Base-by-base conservation (phyloP, 2,888 invertebrate genomes). In the Acanthosepion pharaonis region DNA sequence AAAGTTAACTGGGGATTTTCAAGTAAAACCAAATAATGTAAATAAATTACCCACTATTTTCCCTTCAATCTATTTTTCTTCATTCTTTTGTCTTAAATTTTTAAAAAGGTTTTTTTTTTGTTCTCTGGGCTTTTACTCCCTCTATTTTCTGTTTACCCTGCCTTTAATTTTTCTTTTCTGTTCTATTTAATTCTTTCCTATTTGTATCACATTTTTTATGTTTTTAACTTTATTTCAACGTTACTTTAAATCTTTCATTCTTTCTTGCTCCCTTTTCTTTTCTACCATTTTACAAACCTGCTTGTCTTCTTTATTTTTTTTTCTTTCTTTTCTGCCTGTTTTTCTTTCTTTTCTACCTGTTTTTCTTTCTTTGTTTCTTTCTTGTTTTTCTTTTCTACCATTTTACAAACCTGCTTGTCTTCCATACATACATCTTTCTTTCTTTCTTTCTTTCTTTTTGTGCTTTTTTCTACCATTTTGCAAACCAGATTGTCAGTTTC, bases 1-100 rank as follows among this genome's bases (percentile, higher is more conserved):
- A 78, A 78, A 78, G 78, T 78, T 78, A 78, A 78, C 78, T 33
- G n/a, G n/a, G 78, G 78, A 78, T 78, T 78, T n/a, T 78, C 78
- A 78, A 78, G n/a, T 78, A 9, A n/a, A 78, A 78, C 8, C 78
- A 78, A 78, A 78, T 78, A 25, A 64, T 51, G 8, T 23, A 78
- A 78, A 78, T 33, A 33, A 78, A 78, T 78, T 4, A 15, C 15
- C 2, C n/a, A 15, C 33, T 15, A 18, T n/a, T 33, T 78, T n/a
- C 11, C 33, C 33, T 33, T 78, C n/a, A 15, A 15, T 78, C 18
- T 78, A 11, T n/a, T 11, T 33, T 5, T 15, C 18, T n/a, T 18
- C 8, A 9, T 78, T 78, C 11, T 78, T 59, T 59, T 23, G 23
- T 59, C 23, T 59, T 59, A 5, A 59, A 20, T 59, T 78, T n/a